Percentiles rank a stretch among this genome's conserved stretches.
These are phyloP conservation scores for Lophius piscatorius DNA, from an alignment of 2,113 vertebrate species.

Conservation along the genomic window DNA sequence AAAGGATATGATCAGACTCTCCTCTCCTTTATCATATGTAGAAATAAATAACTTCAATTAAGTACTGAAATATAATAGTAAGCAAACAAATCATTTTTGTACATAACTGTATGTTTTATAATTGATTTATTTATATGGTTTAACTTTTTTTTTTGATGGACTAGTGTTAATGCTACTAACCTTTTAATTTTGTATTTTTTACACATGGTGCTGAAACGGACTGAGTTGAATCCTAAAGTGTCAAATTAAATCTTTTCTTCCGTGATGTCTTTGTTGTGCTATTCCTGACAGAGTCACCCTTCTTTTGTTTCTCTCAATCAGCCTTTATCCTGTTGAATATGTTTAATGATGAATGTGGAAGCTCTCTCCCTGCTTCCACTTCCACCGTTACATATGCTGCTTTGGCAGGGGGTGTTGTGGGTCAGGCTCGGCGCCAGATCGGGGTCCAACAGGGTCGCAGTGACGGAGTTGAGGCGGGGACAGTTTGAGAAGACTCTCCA, in stretches of 20 bases:
- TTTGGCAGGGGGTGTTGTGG: slow-evolving; percentile 60
- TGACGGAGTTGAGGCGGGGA: slow-evolving; percentile 39
- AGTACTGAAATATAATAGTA: slow-evolving; percentile 27
- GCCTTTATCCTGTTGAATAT: slow-evolving; percentile 3
- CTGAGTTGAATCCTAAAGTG: background rate
- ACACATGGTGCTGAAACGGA: background rate
- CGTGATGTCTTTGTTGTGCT: background rate
- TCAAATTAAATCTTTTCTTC: slow-evolving; percentile 27
- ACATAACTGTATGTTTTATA: slow-evolving; percentile 47
- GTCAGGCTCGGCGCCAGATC: slow-evolving; percentile 70
- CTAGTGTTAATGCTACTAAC: slow-evolving; percentile 27
- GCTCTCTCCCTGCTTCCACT: slow-evolving; percentile 45
- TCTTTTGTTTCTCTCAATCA: too few species aligned
- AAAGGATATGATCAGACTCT: background rate
- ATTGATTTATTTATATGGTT: slow-evolving; percentile 65
- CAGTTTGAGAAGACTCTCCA: slow-evolving; percentile 52
- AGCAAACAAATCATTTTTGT: slow-evolving; percentile 40
- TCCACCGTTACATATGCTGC: slow-evolving; percentile 69
- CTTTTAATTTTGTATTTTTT: slow-evolving; percentile 2
- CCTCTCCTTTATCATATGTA: background rate
- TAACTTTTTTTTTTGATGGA: slow-evolving; percentile 7
- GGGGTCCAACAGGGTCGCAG: slow-evolving; percentile 55
- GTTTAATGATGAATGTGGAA: slow-evolving; percentile 22
- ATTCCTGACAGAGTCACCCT: too few species aligned
- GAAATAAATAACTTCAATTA: background rate